Evolutionary conservation across 2,888 invertebrate species (phyloP), one percentile per base, ranked within the genome.

Genomic region (Campopleginae sp.): DNA sequence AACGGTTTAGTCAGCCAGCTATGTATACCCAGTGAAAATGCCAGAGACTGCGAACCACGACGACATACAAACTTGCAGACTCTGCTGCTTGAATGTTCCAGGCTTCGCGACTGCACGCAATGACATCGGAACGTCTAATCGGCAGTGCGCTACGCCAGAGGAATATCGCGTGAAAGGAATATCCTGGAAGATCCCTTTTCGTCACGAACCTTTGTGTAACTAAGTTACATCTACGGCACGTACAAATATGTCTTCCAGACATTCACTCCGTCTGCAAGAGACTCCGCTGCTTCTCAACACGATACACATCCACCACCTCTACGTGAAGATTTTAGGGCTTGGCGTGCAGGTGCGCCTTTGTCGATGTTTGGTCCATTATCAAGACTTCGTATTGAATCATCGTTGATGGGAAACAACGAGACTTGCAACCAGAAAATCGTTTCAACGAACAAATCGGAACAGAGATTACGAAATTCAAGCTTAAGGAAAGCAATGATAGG

Each of bases 181-280:
- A 80, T 86, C 80, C 71, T 31, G 72, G 27, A 72, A 23, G 48
- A 38, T 68, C 72, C 66, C 66, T 38, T 74, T 33, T 76, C 51
- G 76, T 80, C 80, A 82, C 76, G 85, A 72, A 85, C 44, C 82
- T 76, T 80, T 77, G 79, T 82, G 31, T 72, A 72, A 76, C 68
- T 33, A 38, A 76, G 61, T 80, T 68, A 77, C 72, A 61, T 66
- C 70, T 58, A 14, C 27, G 31, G 44, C 71, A 82, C 79, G 76
- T 71, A 58, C 80, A 58, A 82, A 75, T 61, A 63, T 58, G 46
- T 77, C 23, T 71, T 31, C 31, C 19, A 51, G 80, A 78, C 70
- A 48, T 70, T 74, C 75, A 31, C 58, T 63, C 10, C 38, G 61
- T 54, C 81, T 63, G 7, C 54, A 8, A 65, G 68, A 63, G 46